Conservation (phyloP, 64 coral and sea anemone genomes). For the Stichodactyla helianthus region DNA sequence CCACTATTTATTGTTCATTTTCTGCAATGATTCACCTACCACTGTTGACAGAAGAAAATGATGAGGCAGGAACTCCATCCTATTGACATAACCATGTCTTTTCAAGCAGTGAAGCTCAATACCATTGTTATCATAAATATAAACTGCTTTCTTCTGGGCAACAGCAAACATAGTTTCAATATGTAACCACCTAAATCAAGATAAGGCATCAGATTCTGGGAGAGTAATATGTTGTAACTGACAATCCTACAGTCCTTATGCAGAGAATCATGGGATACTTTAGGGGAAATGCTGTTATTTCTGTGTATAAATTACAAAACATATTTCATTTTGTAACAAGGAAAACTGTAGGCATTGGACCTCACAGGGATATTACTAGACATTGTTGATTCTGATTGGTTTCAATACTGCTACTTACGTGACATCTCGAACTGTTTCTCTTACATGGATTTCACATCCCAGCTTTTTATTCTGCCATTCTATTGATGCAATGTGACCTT, state of each 20-base stretch:
- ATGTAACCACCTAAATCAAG: constrained; percentile 77
- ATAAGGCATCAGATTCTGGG: not conserved
- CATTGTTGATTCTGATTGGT: not conserved
- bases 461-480: constrained; percentile 92
- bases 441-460: constrained; percentile 93
- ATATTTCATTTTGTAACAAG: too few species aligned
- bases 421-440: constrained; percentile 89
- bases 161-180: constrained; percentile 99
- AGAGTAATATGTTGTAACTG: too few species aligned
- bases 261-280: too few species aligned
- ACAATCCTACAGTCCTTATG: too few species aligned
- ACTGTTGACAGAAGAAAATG: constrained; percentile 95
- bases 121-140: constrained; percentile 96
- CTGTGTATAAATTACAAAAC: too few species aligned
- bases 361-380: too few species aligned
- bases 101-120: constrained; percentile 89
- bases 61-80: constrained; percentile 94
- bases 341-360: too few species aligned
- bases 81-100: constrained; percentile 73
- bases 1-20: too few species aligned
- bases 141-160: constrained; percentile 92
- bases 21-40: constrained; percentile 40
- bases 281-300: too few species aligned
- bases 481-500: constrained; percentile 79
- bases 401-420: constrained; percentile 48